Evolutionary conservation across 2,113 vertebrate species (phyloP), one percentile per base, ranked within the genome.

Genomic region (Gobius niger): DNA sequence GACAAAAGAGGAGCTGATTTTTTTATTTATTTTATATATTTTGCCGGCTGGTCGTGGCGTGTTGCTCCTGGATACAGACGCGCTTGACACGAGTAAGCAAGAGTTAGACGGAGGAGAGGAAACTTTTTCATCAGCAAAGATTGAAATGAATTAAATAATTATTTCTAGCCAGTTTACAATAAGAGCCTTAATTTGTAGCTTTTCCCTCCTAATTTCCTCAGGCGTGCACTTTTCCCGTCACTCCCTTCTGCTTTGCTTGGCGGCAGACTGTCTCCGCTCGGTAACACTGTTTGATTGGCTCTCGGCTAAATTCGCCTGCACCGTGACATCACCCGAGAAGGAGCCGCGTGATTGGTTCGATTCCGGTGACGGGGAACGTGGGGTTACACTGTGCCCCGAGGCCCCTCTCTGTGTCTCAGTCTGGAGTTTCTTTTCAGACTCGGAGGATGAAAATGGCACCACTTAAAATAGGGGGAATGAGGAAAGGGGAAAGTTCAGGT

Each of bases 281-380:
- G 88, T 84, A 91, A 91, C 86, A 80, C 82, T 72, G 65, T 82
- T 81, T 49, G 83, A 92, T 92, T 92, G 90, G 90, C 88, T 92
- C 72, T 46, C 72, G 63, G 56, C 34, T 56, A 86, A 91, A 91
- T 89, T 89, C 72, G 80, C 89, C 91, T 92, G 90, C 88, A 87
- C 88, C 56, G 83, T 91, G 92, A 92, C 87, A 75, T 92, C 90
- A 90, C 74, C 42, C 73, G 67, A 62, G n/a, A 47, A 73, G 47
- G 68, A 67, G 81, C 12, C 11, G 2, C 24, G 51, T 6, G 80
- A 90, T 93, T 90, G 93, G 89, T 76, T 76, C 67, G 69, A 61
- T 40, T 18, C 67, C 12, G 47, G 63, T 44, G 65, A 71, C 57
- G 69, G 84, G 75, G 87, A 86, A 78, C 74, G 86, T 71, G 66